Base-by-base conservation (phyloP, 23 tunicate genomes). In the Ciona savignyi region DNA sequence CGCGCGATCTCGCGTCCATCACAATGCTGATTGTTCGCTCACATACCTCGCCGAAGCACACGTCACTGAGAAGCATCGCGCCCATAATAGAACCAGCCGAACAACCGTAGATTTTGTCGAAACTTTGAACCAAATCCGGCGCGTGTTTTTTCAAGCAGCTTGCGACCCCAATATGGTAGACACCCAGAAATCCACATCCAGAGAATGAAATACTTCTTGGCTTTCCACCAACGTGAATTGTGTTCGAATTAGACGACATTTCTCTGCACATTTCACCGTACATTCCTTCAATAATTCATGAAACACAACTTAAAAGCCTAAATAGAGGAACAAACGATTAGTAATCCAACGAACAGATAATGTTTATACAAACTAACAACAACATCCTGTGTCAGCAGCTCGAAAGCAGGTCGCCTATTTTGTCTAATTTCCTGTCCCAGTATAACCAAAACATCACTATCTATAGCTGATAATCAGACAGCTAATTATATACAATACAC, bases 121-220 rank as follows among this genome's bases (percentile, higher is more conserved):
- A 35, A 35, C 70, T 75, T 30, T 78, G 34, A 56, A 93, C 62
- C 76, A 90, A 71, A 11, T 82, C 70, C 1, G 90, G 90, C 0
- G 98, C 88, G 68, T 93, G 94, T 67, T 76, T 60, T 65, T 78
- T 74, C 2, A 95, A 72, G 63, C 99, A 95, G 68, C 93, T 80
- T 27, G 99, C 99, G 23, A 95, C 99, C 9, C 99, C 99, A 71
- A 95, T 81, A 65, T 95, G 99, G 49, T 95, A 95, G 6, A 95
- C 81, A 2, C 99, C 99, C 3, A 95, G 80, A 66, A 95, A 95
- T 2, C 99, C 99, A 34, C 96, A 90, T 6, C 99, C 99, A 28
- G 96, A 83, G 66, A 95, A 95, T n/a, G 91, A 83, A 35, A 95
- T 79, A 70, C 93, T 95, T 51, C 60, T 66, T n/a, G 98, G 93